Percentiles rank a stretch among this genome's conserved stretches.
phyloP scores from a whole-genome alignment of 2,888 invertebrate genomes.

The Nomada hirtipes region DNA sequence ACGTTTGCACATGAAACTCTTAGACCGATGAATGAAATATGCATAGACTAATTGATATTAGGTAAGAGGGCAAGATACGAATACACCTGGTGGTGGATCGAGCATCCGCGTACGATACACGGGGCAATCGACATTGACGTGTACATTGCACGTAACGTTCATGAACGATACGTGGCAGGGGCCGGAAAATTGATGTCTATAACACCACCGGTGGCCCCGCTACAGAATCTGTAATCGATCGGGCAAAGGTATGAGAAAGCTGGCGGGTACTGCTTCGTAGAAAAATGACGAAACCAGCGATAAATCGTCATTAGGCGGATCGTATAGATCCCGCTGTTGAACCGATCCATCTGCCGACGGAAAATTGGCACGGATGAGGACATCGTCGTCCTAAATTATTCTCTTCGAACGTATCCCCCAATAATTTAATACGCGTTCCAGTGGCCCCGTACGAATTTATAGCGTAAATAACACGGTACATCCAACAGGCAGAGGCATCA shows the following conservation, averaged over 20 bases:
- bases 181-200: constrained; percentile 43
- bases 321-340: neutral
- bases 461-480: constrained; percentile 55
- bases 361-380: constrained; percentile 57
- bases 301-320: constrained; percentile 28
- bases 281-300: constrained; percentile 18
- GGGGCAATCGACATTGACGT: constrained; percentile 74
- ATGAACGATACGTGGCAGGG: constrained; percentile 61
- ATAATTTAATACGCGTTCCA: constrained; percentile 52
- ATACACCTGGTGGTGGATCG: constrained; percentile 37
- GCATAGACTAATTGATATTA: neutral
- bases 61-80: constrained; percentile 2
- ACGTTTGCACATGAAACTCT: neutral
- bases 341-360: neutral
- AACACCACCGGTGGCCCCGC: constrained; percentile 16
- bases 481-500: constrained; percentile 43
- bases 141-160: constrained; percentile 73
- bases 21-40: neutral
- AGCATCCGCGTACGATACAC: constrained; percentile 48
- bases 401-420: constrained; percentile 49
- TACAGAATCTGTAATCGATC: constrained; percentile 34
- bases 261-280: neutral
- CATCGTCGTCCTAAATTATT: constrained; percentile 51
- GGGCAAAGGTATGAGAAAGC: constrained; percentile 11
- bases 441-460: constrained; percentile 39